phyloP scores from a whole-genome alignment of 1,140 invertebrate species.

The Tetranychus urticae region DNA sequence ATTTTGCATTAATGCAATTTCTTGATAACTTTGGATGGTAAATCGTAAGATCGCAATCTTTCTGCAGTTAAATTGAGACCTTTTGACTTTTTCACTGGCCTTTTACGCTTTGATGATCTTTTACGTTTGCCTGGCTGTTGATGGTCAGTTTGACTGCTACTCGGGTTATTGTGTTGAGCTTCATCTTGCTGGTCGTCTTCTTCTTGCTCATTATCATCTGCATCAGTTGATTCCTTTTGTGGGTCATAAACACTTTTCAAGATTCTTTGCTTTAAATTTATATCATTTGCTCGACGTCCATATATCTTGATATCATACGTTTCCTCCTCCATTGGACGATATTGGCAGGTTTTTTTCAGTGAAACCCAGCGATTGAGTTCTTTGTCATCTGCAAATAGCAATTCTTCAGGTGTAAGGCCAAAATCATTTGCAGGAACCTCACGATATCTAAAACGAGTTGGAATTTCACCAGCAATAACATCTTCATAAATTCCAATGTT shows the following conservation, averaged over 20 bases:
- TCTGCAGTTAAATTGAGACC: too few species aligned
- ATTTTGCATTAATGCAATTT: too few species aligned
- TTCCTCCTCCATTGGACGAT: constrained; percentile 45
- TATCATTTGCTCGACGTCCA: constrained; percentile 42
- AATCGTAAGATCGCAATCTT: too few species aligned
- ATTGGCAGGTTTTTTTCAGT: constrained; percentile 60
- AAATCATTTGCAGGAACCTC: constrained; percentile 62
- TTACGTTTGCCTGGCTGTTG: too few species aligned
- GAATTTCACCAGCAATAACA: constrained; percentile 55
- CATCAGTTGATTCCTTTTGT: not conserved
- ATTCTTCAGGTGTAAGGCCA: constrained; percentile 71
- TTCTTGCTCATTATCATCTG: not conserved
- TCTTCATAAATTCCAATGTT: constrained; percentile 85
- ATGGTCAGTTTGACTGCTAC: too few species aligned
- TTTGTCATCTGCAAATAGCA: constrained; percentile 64
- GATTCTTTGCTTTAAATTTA: constrained; percentile 49
- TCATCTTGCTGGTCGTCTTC: too few species aligned
- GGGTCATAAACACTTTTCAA: constrained; percentile 47
- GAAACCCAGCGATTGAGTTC: constrained; percentile 88
- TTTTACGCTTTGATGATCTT: too few species aligned
- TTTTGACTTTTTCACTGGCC: too few species aligned
- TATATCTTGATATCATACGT: constrained; percentile 49
- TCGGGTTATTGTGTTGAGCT: too few species aligned
- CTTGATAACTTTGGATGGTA: too few species aligned
- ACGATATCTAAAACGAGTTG: constrained; percentile 79